A percentile compares a stretch with the other conserved stretches of the same genome.
phyloP scores from a whole-genome alignment of 1,140 invertebrate genomes.

The Drosophila virilis region DNA sequence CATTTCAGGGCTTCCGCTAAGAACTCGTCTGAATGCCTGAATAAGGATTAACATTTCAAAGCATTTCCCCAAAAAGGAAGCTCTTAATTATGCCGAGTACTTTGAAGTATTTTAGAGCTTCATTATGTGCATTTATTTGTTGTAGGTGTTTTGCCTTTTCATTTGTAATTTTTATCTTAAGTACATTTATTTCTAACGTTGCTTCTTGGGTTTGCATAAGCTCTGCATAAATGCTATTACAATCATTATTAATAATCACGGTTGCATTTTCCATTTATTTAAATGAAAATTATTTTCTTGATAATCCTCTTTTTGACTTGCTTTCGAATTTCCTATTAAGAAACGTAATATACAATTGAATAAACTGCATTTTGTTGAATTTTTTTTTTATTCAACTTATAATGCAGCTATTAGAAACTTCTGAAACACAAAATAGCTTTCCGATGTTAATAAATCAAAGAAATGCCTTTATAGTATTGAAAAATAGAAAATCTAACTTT shows the following conservation, averaged over 20 bases:
- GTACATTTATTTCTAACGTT: not conserved
- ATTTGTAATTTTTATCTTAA: not conserved
- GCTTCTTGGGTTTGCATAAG: not conserved
- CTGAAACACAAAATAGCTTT: too few species aligned
- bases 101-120: slow-evolving; percentile 18
- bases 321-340: too few species aligned
- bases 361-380: too few species aligned
- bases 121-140: not conserved
- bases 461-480: too few species aligned
- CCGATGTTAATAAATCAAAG: too few species aligned
- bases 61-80: slow-evolving; percentile 1
- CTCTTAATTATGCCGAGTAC: slow-evolving; percentile 4
- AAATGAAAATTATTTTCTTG: not conserved
- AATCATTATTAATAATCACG: not conserved
- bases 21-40: not conserved
- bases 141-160: not conserved
- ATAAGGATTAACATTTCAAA: slow-evolving; percentile 10
- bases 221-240: not conserved
- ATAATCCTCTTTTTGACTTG: too few species aligned
- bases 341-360: too few species aligned
- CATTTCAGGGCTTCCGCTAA: not conserved
- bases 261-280: not conserved
- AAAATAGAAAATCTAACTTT: too few species aligned
- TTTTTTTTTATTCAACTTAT: too few species aligned
- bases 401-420: too few species aligned